phyloP scores from a whole-genome alignment of 2,113 vertebrate genomes.

The Spea multiplicata region DNA sequence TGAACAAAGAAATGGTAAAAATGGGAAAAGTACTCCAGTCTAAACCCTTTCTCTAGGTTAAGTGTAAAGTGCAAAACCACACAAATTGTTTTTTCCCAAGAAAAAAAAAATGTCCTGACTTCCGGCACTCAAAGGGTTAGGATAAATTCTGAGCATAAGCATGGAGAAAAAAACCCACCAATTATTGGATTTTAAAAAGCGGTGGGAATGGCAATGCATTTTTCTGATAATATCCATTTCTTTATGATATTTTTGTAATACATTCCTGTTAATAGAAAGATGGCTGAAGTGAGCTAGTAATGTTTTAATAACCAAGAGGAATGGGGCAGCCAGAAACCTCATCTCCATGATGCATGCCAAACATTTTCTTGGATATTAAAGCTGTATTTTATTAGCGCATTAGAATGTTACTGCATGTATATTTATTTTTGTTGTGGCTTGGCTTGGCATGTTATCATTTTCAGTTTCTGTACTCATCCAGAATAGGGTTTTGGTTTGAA shows the following conservation, averaged over 20 bases:
- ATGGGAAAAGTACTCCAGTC: too few species aligned
- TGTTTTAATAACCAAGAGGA: neutral
- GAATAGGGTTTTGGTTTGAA: slow-evolving; percentile 21
- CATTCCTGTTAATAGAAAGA: neutral
- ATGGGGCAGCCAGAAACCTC: slow-evolving; percentile 24
- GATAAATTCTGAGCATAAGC: too few species aligned
- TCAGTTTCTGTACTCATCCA: slow-evolving; percentile 14
- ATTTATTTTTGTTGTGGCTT: slow-evolving; percentile 41
- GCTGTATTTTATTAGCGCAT: slow-evolving; percentile 20
- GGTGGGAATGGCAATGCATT: neutral
- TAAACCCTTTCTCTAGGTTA: too few species aligned
- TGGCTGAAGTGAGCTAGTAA: neutral
- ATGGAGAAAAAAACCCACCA: too few species aligned
- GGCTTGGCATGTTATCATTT: slow-evolving; percentile 28
- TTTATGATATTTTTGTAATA: neutral
- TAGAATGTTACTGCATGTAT: slow-evolving; percentile 13
- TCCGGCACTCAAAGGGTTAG: too few species aligned
- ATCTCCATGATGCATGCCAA: slow-evolving; percentile 6
- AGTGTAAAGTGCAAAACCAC: too few species aligned
- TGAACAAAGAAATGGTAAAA: too few species aligned
- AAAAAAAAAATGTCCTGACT: too few species aligned
- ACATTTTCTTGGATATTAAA: slow-evolving; percentile 16
- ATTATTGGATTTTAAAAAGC: too few species aligned
- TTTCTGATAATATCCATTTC: neutral
- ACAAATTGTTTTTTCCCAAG: too few species aligned